Evolutionary conservation across 2,113 vertebrate genomes (phyloP).

Genomic region (Eublepharis macularius): DNA sequence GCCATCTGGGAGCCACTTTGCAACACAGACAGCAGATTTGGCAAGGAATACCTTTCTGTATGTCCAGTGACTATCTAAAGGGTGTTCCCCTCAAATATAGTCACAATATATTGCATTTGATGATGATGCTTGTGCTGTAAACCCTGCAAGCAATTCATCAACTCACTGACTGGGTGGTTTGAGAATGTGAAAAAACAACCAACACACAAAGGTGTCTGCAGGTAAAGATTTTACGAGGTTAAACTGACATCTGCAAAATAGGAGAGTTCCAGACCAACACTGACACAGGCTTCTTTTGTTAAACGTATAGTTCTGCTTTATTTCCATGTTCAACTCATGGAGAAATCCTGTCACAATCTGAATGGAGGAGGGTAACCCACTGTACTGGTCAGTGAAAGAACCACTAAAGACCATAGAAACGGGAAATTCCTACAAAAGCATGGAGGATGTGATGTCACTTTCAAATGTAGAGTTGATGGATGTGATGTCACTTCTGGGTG

Average conservation of each 20-base stretch:
- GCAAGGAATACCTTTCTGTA: background rate
- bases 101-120: background rate
- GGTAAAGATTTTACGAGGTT: background rate
- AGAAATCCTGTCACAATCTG: slow-evolving; percentile 80
- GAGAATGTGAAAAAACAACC: too few species aligned
- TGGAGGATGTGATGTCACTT: too few species aligned
- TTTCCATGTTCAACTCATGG: slow-evolving; percentile 74
- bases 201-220: too few species aligned
- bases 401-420: too few species aligned
- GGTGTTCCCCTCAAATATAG: background rate
- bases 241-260: background rate
- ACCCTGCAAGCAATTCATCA: background rate
- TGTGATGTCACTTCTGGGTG: too few species aligned
- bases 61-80: background rate
- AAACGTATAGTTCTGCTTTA: slow-evolving; percentile 78
- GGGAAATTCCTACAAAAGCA: too few species aligned
- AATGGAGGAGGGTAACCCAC: slow-evolving; percentile 88
- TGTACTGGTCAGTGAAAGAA: slow-evolving; percentile 86
- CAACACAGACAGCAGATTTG: background rate
- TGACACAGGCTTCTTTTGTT: slow-evolving; percentile 24
- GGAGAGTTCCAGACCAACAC: slow-evolving; percentile 44
- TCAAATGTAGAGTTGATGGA: too few species aligned
- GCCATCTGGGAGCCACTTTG: background rate
- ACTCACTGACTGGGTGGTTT: too few species aligned
- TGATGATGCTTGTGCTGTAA: background rate